phyloP scores from a whole-genome alignment of 2,888 invertebrate species.

The Cheilosia pagana region DNA sequence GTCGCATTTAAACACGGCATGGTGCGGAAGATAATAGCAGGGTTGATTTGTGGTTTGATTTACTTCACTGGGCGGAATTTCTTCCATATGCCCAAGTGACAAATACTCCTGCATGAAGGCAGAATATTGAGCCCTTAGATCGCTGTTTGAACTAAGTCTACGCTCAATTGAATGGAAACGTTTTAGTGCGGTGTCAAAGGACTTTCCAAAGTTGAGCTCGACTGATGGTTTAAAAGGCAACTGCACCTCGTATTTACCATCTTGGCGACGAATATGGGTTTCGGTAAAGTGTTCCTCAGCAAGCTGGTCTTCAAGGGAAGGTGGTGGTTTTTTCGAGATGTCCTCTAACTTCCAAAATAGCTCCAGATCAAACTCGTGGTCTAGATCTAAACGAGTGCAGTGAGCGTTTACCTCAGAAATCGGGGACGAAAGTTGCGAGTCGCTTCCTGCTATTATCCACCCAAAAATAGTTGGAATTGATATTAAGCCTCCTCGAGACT shows the following conservation, averaged over 20 bases:
- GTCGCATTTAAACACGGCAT: slow-evolving; percentile 18
- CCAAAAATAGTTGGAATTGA: not conserved
- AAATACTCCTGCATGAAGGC: slow-evolving; percentile 41
- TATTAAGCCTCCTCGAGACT: not conserved
- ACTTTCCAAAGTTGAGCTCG: slow-evolving; percentile 20
- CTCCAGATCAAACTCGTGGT: slow-evolving; percentile 4
- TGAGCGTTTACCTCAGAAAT: not conserved
- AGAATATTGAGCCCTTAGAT: slow-evolving; percentile 11
- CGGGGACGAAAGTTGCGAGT: not conserved
- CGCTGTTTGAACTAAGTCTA: slow-evolving; percentile 3
- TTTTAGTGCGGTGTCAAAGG: slow-evolving; percentile 8
- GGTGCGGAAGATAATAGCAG: slow-evolving; percentile 39
- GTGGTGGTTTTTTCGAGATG: not conserved
- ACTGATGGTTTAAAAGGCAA: slow-evolving; percentile 9
- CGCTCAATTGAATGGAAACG: slow-evolving; percentile 17
- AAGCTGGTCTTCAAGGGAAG: slow-evolving; percentile 12
- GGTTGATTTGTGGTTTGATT: slow-evolving; percentile 7
- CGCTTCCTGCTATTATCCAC: not conserved
- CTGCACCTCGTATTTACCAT: slow-evolving; percentile 23
- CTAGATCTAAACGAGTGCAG: not conserved
- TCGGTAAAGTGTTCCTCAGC: slow-evolving; percentile 15
- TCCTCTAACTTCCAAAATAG: slow-evolving; percentile 24
- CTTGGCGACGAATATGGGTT: not conserved
- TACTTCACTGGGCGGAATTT: slow-evolving; percentile 26
- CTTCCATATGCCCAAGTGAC: slow-evolving; percentile 44